Base-by-base conservation (phyloP, 2,888 invertebrate genomes). In the Parnassius smintheus region DNA sequence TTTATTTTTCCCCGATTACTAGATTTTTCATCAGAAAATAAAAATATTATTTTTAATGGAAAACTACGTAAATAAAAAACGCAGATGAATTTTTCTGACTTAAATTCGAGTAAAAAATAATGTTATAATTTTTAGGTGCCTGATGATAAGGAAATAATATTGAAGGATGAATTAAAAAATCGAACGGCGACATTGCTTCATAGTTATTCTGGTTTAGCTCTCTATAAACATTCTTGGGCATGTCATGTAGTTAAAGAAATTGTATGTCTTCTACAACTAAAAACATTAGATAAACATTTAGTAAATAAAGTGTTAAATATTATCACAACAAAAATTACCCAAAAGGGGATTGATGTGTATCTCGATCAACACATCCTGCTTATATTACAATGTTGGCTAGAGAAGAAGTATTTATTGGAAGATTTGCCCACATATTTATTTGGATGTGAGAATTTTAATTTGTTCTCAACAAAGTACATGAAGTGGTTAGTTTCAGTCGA, bases 181-280 rank as follows among this genome's bases (percentile, higher is more conserved):
- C 86, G 94, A 73, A 93, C 93, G 1, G 82, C 92, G 0, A 93
- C 93, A 50, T 91, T 93, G 9, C 80, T 95, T 18, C 93, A 94
- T 56, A 88, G 91, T 44, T 89, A 93, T 66, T 84, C 90, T 13
- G 84, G 92, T 11, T 74, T 95, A 4, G 91, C 93, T 41, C 86
- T 91, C 48, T 82, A 87, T 2, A 93, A 91, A 70, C 88, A 88
- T 46, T 81, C 85, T 7, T 86, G 93, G 70, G 83, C 93, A 51
- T 92, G 92, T 67, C 88, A 86, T 69, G 90, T 93, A 52, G 74
- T 95, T 2, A 86, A 91, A 59, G 80, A 86, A 48, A 76, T 95
- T 18, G 76, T 95, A 13, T 79, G 89, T 73, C 76, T 95, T 46
- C 87, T 92, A 59, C 84, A 90, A 58, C 83, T 88, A 8, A 93